A percentile compares a stretch with the other conserved stretches of the same genome.
Evolutionary conservation across 2,797 vertebrate species (phyloP).

Genomic region (Enteromius mattozi): DNA sequence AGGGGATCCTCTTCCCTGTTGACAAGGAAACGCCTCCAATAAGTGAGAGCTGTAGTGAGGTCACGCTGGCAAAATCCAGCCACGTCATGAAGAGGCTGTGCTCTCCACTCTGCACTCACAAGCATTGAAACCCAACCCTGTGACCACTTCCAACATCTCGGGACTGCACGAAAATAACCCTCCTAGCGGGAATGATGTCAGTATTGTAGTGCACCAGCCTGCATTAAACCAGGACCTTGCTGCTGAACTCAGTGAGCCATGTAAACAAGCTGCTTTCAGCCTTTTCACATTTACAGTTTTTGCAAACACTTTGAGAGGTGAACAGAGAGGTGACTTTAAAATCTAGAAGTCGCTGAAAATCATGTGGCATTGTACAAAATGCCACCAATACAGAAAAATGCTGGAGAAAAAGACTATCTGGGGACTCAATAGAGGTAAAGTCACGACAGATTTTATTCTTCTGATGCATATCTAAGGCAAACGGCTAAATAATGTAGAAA

Average conservation of each 20-base stretch:
- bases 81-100: constrained; percentile 2
- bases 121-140: constrained; percentile 49
- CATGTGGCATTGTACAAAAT: neutral
- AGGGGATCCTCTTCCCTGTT: constrained; percentile 34
- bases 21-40: constrained; percentile 34
- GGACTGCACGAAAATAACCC: constrained; percentile 56
- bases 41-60: constrained; percentile 36
- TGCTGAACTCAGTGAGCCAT: neutral
- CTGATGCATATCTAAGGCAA: neutral
- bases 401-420: neutral
- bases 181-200: constrained; percentile 15
- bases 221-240: neutral
- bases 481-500: neutral
- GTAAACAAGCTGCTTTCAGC: neutral
- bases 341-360: neutral
- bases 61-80: constrained; percentile 31
- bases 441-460: neutral
- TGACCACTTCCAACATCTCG: constrained; percentile 23
- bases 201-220: constrained; percentile 11
- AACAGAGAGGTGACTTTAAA: neutral
- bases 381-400: neutral
- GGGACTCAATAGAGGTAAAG: neutral
- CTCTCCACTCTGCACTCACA: constrained; percentile 12
- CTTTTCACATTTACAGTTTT: neutral
- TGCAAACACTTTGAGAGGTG: neutral